Conservation (phyloP, 2,113 vertebrate genomes). For the Oreochromis aureus region DNA sequence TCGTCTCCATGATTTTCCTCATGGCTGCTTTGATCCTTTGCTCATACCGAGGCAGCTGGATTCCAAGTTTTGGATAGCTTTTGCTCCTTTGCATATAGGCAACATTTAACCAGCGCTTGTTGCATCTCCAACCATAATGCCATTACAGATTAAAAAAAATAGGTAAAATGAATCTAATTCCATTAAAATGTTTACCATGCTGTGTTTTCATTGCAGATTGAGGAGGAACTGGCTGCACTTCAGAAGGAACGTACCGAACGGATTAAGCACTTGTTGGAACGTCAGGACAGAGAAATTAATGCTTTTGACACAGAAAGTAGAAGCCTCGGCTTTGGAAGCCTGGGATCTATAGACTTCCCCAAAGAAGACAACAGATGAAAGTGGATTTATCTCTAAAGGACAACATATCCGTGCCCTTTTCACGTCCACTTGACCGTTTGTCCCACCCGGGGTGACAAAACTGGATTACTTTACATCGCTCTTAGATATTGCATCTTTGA, state of each 20-base stretch:
- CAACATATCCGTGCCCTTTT: slow-evolving; percentile 81
- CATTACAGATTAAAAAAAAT: background rate
- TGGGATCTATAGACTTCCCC: slow-evolving; percentile 94
- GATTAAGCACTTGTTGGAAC: slow-evolving; percentile 92
- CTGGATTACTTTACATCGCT: slow-evolving; percentile 73
- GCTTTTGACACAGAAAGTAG: slow-evolving; percentile 92
- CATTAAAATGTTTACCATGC: background rate
- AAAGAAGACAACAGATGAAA: slow-evolving; percentile 92
- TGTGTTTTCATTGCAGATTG: slow-evolving; percentile 76
- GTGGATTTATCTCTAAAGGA: slow-evolving; percentile 53
- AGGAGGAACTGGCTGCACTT: slow-evolving; percentile 94
- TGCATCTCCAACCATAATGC: background rate
- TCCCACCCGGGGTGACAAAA: slow-evolving; percentile 71
- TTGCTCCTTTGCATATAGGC: background rate
- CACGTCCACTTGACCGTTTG: slow-evolving; percentile 75
- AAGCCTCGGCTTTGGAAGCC: slow-evolving; percentile 92
- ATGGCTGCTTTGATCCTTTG: background rate
- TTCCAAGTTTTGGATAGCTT: background rate
- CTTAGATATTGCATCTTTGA: slow-evolving; percentile 80
- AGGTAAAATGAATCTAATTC: background rate
- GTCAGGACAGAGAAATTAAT: slow-evolving; percentile 92
- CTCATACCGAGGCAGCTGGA: background rate
- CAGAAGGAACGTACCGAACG: slow-evolving; percentile 97
- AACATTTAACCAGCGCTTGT: background rate
- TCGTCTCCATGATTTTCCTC: background rate